phyloP scores from a whole-genome alignment of 1,140 invertebrate species.

The Onthophagus taurus region DNA sequence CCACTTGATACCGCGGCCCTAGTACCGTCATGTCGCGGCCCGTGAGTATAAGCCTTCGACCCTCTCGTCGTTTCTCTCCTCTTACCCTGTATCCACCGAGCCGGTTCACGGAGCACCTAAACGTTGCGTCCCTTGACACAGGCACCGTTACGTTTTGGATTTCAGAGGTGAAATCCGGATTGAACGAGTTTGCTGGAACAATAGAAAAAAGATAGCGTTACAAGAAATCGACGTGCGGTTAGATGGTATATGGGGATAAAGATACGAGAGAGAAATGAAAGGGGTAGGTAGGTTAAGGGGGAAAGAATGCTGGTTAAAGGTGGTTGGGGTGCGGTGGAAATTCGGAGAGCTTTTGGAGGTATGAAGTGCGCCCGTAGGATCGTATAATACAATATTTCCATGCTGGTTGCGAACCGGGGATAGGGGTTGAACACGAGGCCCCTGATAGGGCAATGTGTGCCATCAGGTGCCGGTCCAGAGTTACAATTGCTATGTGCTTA shows the following conservation, averaged over 20 bases:
- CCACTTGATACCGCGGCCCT: constrained; percentile 4
- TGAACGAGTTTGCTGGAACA: constrained; percentile 55
- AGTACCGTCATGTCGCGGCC: not conserved
- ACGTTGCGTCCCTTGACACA: constrained; percentile 75
- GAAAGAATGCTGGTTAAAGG: not conserved
- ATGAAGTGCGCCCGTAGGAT: too few relatives aligned
- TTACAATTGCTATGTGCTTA: constrained; percentile 34
- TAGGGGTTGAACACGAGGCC: constrained; percentile 27
- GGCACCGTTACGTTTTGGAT: constrained; percentile 76
- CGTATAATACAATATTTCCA: constrained; percentile 33
- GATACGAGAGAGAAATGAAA: not conserved
- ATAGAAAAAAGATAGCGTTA: constrained; percentile 17
- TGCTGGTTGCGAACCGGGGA: constrained; percentile 24
- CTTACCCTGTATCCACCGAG: constrained; percentile 84
- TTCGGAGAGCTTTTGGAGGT: too few relatives aligned
- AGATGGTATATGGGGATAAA: not conserved
- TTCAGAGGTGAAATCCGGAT: constrained; percentile 74
- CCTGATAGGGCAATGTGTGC: constrained; percentile 28
- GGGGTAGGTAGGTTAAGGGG: not conserved
- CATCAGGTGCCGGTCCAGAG: constrained; percentile 30
- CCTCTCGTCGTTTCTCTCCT: constrained; percentile 18
- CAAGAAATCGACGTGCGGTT: not conserved
- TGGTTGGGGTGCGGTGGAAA: not conserved
- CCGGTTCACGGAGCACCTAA: constrained; percentile 77
- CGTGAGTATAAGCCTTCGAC: not conserved